Evolutionary conservation across 1,140 invertebrate species (phyloP), one percentile per base, ranked within the genome.

Genomic region (Cotesia typhae): DNA sequence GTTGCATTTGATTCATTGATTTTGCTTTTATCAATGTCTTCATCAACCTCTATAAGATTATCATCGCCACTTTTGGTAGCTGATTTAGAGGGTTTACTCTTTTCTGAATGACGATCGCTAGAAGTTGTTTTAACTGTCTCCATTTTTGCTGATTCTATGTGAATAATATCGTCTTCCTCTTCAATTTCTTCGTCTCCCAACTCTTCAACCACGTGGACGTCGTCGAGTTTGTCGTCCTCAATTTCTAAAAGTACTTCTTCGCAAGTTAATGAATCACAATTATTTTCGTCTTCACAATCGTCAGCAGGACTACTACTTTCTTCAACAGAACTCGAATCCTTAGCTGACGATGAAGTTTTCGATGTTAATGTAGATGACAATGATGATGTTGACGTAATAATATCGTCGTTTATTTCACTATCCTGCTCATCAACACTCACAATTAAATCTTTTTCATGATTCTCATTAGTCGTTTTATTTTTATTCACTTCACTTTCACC

Each of bases 171-270:
- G 12, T 12, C 35, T 52, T 66, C 41, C 14, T 63, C 17, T 65
- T 52, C 37, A 17, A 37, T 3, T 4, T 53, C 47, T 51, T 72
- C 47, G 37, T 72, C 61, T 35, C 4, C 5, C 9, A 51, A 4
- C 57, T 52, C 63, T 5, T 57, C 35, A 59, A 47, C 20, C 10
- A 37, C 66, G 4, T 68, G 20, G 5, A 12, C 14, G n/a, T 12
- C 14, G 6, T 47, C 41, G 6, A 9, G 41, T 47, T 47, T 47
- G 10, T 47, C 41, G 6, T 47, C 41, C 14, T 61, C 47, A 9
- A 28, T 37, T 51, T 70, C 59, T 20, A 38, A 60, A 61, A 37
- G 17, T n/a, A 61, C 36, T 55, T 61, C 68, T 60, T 70, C 28
- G 4, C 10, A 14, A 57, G 53, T 57, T 14, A 57, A 12, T 5